These are phyloP conservation scores for Formicarius rufipectus DNA, from an alignment of 2,113 vertebrate species.

Conservation along the genomic window DNA sequence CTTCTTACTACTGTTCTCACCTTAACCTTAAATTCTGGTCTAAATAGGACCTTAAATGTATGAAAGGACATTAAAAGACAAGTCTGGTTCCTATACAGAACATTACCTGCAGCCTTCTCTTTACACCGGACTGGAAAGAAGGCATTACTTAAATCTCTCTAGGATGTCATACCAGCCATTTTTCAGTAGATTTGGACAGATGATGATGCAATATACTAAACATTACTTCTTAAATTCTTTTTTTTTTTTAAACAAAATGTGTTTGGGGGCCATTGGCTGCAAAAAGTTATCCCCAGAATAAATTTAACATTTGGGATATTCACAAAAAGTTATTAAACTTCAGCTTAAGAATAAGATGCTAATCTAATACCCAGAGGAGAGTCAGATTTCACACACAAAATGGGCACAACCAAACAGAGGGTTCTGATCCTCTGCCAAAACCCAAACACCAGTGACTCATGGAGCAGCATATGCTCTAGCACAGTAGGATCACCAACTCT, in stretches of 20 bases:
- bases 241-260: accelerated
- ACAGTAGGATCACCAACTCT: not conserved
- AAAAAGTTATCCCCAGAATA: not conserved
- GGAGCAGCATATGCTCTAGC: not conserved
- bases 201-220: not conserved
- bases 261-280: not conserved
- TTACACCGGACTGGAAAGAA: not conserved
- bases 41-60: not conserved
- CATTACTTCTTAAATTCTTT: not conserved
- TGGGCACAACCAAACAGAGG: not conserved
- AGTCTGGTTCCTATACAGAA: not conserved
- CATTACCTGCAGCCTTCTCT: not conserved
- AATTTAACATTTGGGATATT: not conserved
- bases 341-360: not conserved
- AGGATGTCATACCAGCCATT: not conserved
- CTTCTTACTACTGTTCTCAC: not conserved
- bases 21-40: not conserved
- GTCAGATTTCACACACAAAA: not conserved
- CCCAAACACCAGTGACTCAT: not conserved
- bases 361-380: not conserved
- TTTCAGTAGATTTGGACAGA: not conserved
- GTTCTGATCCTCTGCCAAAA: not conserved
- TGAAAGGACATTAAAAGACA: not conserved
- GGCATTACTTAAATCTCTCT: not conserved
- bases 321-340: not conserved